Evolutionary conservation across 2,797 vertebrate species (phyloP), one percentile per base, ranked within the genome.

Genomic region (Pangasius mekongensis): DNA sequence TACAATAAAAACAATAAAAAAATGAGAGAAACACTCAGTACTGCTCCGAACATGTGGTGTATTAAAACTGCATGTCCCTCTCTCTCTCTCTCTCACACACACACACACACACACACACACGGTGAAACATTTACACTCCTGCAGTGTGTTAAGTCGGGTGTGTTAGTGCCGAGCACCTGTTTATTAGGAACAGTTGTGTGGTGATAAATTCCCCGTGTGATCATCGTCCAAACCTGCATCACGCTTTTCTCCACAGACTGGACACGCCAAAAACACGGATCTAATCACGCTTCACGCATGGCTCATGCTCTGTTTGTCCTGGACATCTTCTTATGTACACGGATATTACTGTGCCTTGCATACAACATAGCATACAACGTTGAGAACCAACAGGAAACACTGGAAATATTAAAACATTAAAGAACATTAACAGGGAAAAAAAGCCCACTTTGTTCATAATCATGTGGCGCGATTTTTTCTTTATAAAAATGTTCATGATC

Each of bases 1-100:
- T 84, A 83, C 88, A 83, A 87, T 30, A 89, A 81, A 62, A 81
- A 81, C 36, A 83, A 89, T 74, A 84, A 84, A 49, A 86, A 86
- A 73, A 73, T 24, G 66, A 69, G 47, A 52, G 47, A 84, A 49
- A n/a, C 3, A 0, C 47, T 49, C 14, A 9, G 43, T 20, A 18
- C 16, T 58, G 10, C 58, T 43, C 22, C 1, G 58, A 83, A 83
- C 80, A 62, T 64, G 80, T 83, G 80, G 80, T 64, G 58, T 64
- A 84, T 84, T 84, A 66, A 67, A 84, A 82, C 54, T 20, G 13
- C 56, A 81, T 81, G 77, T 36, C 27, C 9, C 52, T 2, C 36
- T 18, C 78, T 30, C 81, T 24, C 36, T 39, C 36, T 39, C 36
- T 22, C 81, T 27, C 36, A 43, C 58, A n/a, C 58, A 58, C 78